These are phyloP conservation scores for Xestia sexstrigata DNA, from an alignment of 2,888 invertebrate genomes.

Conservation along the genomic window DNA sequence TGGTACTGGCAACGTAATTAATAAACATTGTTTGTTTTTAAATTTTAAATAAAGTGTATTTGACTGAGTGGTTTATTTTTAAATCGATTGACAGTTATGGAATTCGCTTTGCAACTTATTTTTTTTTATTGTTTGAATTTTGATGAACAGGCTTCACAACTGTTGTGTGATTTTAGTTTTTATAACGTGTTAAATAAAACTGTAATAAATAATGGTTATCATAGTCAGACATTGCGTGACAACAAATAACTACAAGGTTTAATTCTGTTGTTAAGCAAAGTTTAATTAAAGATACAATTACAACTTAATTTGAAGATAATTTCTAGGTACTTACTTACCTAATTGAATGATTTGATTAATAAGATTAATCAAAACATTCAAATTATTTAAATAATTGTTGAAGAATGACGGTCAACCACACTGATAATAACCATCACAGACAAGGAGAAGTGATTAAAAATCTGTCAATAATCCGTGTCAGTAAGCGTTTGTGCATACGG, in stretches of 20 bases:
- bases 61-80: constrained; percentile 35
- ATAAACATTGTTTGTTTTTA: constrained; percentile 56
- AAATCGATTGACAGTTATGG: constrained; percentile 8
- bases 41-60: constrained; percentile 41
- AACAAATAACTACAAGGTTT: constrained; percentile 5
- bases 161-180: neutral
- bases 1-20: constrained; percentile 49
- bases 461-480: too few relatives aligned
- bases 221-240: constrained; percentile 25
- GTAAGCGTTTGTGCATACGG: too few relatives aligned
- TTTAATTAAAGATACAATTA: neutral
- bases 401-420: neutral
- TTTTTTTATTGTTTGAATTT: neutral
- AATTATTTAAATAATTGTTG: neutral
- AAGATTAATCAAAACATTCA: neutral
- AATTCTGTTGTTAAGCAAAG: constrained; percentile 10
- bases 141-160: neutral
- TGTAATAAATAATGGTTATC: constrained; percentile 18
- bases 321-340: neutral
- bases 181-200: constrained; percentile 8
- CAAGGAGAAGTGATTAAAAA: neutral
- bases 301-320: neutral
- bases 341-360: constrained; percentile 1
- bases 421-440: neutral
- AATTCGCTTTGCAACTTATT: neutral